Base-by-base conservation (phyloP, 2,113 vertebrate genomes). In the Oncorhynchus tshawytscha region DNA sequence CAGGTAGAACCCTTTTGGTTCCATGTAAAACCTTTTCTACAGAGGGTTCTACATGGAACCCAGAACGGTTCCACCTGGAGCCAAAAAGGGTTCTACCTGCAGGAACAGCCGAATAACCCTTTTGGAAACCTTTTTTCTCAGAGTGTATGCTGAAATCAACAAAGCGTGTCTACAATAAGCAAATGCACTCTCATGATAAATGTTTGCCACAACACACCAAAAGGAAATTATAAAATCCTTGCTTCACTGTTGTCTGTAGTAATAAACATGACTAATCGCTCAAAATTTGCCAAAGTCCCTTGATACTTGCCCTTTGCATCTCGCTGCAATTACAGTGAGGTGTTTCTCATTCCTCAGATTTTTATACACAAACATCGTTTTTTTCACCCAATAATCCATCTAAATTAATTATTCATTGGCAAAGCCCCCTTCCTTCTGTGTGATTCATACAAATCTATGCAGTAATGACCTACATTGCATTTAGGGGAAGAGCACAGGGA, bases 261-360 rank as follows among this genome's bases (percentile, higher is more conserved):
- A 95, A 96, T 95, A 94, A 96, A 94, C 94, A 92, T 95, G 94
- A 96, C 93, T 95, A 95, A 96, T 96, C 93, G 90, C 91, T 92
- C 88, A 88, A 91, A 95, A 94, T 87, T 89, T 93, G 90, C 92
- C 92, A 92, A 90, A 82, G 91, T 95, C 95, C 93, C 95, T 85
- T 85, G 94, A 93, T 94, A 95, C 82, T 45, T 94, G 94, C 93
- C 95, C 95, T 96, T 95, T 95, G 90, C 92, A 92, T 91, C 49
- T 49, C 86, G 88, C 91, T 91, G 94, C 93, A 93, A 91, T 92
- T 93, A 74, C 85, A 92, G 89, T 90, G 93, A 91, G 92, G 87
- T 91, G 91, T 82, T 90, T 92, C 90, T 92, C 85, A 90, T 94
- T 94, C 94, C 85, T 91, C 92, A 91, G 93, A 93, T 95, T 94